A percentile compares a stretch with the other conserved stretches of the same genome.
phyloP scores from a whole-genome alignment of 2,888 invertebrate species.

The Trachelus tabidus region DNA sequence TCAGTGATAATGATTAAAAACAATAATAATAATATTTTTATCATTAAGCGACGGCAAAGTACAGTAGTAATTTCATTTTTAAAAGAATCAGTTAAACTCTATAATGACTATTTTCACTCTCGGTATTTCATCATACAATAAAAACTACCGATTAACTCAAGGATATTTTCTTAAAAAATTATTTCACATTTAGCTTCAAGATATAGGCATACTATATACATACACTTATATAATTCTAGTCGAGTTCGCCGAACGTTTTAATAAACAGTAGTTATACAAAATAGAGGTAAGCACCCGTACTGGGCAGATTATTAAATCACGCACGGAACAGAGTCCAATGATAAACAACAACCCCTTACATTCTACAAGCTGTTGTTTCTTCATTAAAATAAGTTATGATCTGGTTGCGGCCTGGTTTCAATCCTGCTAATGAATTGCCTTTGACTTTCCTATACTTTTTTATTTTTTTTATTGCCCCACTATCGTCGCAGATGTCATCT shows the following conservation, averaged over 20 bases:
- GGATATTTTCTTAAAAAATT: background rate
- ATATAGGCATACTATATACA: background rate
- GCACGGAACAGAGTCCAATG: constrained; percentile 26
- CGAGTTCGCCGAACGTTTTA: background rate
- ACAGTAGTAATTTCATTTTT: background rate
- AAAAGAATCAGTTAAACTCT: background rate
- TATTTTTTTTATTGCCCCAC: background rate
- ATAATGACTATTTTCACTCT: background rate
- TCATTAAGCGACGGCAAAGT: background rate
- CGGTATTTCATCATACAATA: background rate
- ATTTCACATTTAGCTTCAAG: background rate
- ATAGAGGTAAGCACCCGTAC: background rate
- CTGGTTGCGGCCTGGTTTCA: background rate
- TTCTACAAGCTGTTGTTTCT: background rate
- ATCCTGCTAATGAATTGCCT: background rate
- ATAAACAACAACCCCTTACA: constrained; percentile 14
- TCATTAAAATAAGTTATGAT: background rate
- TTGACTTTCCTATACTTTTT: background rate
- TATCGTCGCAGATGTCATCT: no score
- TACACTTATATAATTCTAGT: background rate
- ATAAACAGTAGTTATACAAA: background rate
- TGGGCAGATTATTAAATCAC: constrained; percentile 22
- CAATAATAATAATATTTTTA: background rate
- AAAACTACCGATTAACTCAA: no score
- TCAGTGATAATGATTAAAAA: background rate